Evolutionary conservation across 2,113 vertebrate species (phyloP).

Genomic region (Pseudorectes ferrugineus): DNA sequence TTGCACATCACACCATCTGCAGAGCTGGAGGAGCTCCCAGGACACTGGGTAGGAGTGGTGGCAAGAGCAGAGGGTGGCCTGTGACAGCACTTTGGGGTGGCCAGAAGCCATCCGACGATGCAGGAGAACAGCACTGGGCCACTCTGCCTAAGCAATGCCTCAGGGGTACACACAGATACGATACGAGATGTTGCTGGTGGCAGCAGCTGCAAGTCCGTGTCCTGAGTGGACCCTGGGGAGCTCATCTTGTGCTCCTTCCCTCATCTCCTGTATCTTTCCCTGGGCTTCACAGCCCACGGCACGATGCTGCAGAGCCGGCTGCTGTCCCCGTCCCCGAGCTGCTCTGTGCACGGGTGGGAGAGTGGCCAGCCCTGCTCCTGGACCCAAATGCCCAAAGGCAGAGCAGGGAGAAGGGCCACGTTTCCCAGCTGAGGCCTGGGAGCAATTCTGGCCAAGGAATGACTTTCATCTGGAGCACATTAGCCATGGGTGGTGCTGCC

Average conservation of each 20-base stretch:
- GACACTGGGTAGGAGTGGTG: not conserved
- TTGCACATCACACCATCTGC: not conserved
- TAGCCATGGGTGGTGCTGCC: constrained; percentile 46
- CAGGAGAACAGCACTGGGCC: not conserved
- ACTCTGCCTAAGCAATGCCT: not conserved
- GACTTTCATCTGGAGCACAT: constrained; percentile 31
- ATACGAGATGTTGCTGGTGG: not conserved
- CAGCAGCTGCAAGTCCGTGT: not conserved
- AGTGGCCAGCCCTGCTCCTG: not conserved
- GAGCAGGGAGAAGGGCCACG: fast-evolving
- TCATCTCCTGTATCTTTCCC: not conserved
- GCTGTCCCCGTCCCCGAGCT: fast-evolving
- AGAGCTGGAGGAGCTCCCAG: not conserved
- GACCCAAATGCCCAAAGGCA: not conserved
- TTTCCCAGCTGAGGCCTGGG: not conserved
- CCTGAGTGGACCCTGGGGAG: not conserved
- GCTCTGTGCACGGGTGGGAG: fast-evolving
- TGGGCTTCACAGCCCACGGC: not conserved
- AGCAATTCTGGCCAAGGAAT: not conserved
- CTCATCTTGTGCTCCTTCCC: not conserved
- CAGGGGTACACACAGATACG: fast-evolving
- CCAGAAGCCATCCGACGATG: not conserved
- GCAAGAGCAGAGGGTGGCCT: not conserved
- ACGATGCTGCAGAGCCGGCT: fast-evolving
- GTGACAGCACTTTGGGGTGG: not conserved